Base-by-base conservation (phyloP, 2,113 vertebrate species). In the Rutilus rutilus region DNA sequence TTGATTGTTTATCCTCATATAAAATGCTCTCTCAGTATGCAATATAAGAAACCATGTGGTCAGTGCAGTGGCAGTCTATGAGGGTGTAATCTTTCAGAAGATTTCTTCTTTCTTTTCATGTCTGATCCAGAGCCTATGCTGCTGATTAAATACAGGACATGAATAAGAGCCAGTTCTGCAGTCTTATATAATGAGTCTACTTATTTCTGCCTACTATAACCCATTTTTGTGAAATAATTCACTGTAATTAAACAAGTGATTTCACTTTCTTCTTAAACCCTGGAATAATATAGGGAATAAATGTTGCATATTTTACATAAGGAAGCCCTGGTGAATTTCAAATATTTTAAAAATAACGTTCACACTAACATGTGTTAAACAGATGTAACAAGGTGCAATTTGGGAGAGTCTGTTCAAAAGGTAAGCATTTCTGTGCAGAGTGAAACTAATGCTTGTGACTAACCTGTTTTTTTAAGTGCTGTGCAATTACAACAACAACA, bases 111-210 rank as follows among this genome's bases (percentile, higher is more conserved):
- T 75, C 57, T 3, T 67, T 73, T 76, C 45, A 27, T 62, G 39
- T 88, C 39, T 67, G 71, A 81, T 85, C 27, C 79, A 82, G 67
- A 85, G 86, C 30, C 85, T 90, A 52, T 17, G 15, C 6, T 88
- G 86, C 83, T 85, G 78, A 85, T 89, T 77, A 84, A 88, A 83
- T 87, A 59, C 79, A 86, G 86, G 88, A 87, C 90, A 88, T 42
- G 93, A 71, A 89, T 87, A 83, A 86, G 83, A 75, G 71, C 62
- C 82, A 86, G 60, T 87, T 86, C 90, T 67, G 87, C 90, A 92
- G 91, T 89, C 80, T 94, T 94, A 93, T 87, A 92, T 95, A 94
- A 94, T 69, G 76, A 79, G 78, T 74, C 42, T 77, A 85, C 87
- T 82, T 87, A 80, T 90, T 93, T 92, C 82, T 90, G 84, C 84